Evolutionary conservation across 2,888 invertebrate genomes (phyloP).

Genomic region (Schizotus pectinicornis): DNA sequence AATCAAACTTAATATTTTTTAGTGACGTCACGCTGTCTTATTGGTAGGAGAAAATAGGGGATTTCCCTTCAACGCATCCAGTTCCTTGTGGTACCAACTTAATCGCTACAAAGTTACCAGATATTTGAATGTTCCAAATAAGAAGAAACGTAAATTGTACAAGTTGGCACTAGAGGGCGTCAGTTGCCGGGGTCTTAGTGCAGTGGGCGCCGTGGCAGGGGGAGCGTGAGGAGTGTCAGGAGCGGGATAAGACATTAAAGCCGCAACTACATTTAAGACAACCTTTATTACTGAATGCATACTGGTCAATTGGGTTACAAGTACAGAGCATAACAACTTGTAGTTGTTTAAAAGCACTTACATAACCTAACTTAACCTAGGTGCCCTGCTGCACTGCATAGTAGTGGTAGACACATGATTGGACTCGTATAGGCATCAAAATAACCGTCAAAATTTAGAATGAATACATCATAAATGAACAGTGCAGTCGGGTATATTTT

Average conservation of each 20-base stretch:
- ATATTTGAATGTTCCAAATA: too few relatives aligned
- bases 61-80: too few relatives aligned
- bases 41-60: too few relatives aligned
- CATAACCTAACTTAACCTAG: slow-evolving; percentile 57
- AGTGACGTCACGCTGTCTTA: too few relatives aligned
- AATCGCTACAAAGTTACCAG: too few relatives aligned
- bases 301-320: slow-evolving; percentile 63
- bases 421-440: slow-evolving; percentile 40
- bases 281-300: slow-evolving; percentile 65
- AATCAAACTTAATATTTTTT: too few relatives aligned
- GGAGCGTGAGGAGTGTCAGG: neutral
- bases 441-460: slow-evolving; percentile 48
- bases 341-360: slow-evolving; percentile 61
- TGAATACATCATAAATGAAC: slow-evolving; percentile 40
- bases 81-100: too few relatives aligned
- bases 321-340: slow-evolving; percentile 60
- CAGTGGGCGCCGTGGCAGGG: too few relatives aligned
- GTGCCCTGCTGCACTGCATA: slow-evolving; percentile 52
- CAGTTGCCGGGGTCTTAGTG: too few relatives aligned
- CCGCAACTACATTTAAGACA: slow-evolving; percentile 60
- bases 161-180: too few relatives aligned
- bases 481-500: slow-evolving; percentile 51
- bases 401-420: slow-evolving; percentile 34
- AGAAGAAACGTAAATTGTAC: too few relatives aligned
- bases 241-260: neutral